These are phyloP conservation scores for Mongoloraphidia duomilia DNA, from an alignment of 2,888 invertebrate species.

Conservation along the genomic window DNA sequence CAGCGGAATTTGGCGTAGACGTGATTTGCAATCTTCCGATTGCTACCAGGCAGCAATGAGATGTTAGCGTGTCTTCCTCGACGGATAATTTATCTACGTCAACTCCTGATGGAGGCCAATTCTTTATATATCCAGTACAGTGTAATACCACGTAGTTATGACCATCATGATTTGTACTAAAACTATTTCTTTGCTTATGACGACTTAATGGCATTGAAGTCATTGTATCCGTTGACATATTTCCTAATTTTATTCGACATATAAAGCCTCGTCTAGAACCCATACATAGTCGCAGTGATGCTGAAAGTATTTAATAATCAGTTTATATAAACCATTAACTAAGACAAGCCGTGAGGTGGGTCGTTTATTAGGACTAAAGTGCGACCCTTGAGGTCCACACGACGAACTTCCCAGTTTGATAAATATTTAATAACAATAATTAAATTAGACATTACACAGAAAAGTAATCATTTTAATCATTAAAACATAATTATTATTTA, in stretches of 20 bases:
- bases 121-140: constrained; percentile 94
- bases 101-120: constrained; percentile 80
- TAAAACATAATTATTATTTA: too few species aligned
- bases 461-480: too few species aligned
- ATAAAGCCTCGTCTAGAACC: constrained; percentile 92
- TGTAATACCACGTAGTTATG: constrained; percentile 91
- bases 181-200: constrained; percentile 73
- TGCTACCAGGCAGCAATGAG: constrained; percentile 86
- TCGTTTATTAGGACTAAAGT: too few species aligned
- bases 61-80: constrained; percentile 55
- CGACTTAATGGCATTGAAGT: constrained; percentile 62
- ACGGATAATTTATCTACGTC: constrained; percentile 55
- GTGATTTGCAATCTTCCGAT: constrained; percentile 88
- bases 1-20: constrained; percentile 72
- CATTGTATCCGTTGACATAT: constrained; percentile 50
- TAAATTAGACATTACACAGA: too few species aligned
- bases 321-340: too few species aligned
- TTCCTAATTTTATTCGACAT: constrained; percentile 88
- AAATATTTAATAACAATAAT: too few species aligned
- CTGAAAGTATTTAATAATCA: constrained; percentile 29
- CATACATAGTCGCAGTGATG: constrained; percentile 88
- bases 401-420: too few species aligned
- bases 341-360: too few species aligned
- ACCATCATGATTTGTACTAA: constrained; percentile 78
- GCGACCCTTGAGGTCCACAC: too few species aligned